Evolutionary conservation across 2,888 invertebrate genomes (phyloP).

Genomic region (Brachyptera putata): DNA sequence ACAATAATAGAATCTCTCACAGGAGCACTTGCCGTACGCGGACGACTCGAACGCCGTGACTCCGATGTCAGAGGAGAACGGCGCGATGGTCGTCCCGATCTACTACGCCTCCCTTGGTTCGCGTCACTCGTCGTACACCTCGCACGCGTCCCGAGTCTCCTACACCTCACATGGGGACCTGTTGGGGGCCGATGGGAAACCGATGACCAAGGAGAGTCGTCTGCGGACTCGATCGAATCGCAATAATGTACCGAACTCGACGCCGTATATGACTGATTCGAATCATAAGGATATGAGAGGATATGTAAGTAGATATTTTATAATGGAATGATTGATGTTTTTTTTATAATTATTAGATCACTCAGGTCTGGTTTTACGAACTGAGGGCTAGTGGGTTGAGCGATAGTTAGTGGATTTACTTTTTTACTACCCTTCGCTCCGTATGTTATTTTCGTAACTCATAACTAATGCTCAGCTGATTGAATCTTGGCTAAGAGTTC

Average conservation of each 20-base stretch:
- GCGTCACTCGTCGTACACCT: constrained; percentile 92
- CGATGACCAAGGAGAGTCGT: constrained; percentile 82
- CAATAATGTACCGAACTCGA: constrained; percentile 53
- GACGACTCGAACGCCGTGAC: constrained; percentile 97
- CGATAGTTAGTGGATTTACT: too few relatives aligned
- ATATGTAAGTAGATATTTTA: constrained; percentile 56
- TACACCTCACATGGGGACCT: constrained; percentile 93
- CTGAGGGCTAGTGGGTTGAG: too few relatives aligned
- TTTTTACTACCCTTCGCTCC: too few relatives aligned
- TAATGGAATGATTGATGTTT: background rate
- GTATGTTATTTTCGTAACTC: too few relatives aligned
- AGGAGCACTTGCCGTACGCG: constrained; percentile 91
- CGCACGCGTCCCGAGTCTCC: constrained; percentile 88
- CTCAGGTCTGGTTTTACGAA: too few relatives aligned
- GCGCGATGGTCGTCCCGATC: constrained; percentile 88
- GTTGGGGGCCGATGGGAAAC: constrained; percentile 59
- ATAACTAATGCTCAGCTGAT: too few relatives aligned
- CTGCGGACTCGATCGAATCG: constrained; percentile 71
- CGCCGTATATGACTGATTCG: constrained; percentile 50
- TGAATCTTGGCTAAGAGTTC: too few relatives aligned
- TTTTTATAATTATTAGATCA: background rate
- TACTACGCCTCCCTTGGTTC: constrained; percentile 87
- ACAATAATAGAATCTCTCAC: constrained; percentile 29
- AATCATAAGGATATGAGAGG: constrained; percentile 53
- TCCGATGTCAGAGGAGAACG: constrained; percentile 96